Percentiles rank a stretch among this genome's conserved stretches.
Conservation (phyloP, 2,113 vertebrate genomes). For the Psophia crepitans region DNA sequence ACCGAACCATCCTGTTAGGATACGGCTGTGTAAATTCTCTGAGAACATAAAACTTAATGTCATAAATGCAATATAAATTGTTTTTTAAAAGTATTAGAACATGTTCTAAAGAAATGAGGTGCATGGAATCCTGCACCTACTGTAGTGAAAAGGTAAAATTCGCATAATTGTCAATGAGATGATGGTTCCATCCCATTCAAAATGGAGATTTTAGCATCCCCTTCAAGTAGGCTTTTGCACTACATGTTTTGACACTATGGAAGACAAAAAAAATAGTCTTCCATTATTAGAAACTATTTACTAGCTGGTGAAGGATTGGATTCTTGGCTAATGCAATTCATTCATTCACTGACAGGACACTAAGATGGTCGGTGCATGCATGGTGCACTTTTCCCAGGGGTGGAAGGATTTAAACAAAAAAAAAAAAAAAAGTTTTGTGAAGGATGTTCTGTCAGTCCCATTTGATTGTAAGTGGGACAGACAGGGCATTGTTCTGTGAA, state of each 20-base stretch:
- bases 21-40: not conserved
- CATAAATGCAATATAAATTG: not conserved
- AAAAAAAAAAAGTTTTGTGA: not conserved
- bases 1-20: not conserved
- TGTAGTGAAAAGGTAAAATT: not conserved
- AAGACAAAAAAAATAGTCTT: not conserved
- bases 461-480: not conserved
- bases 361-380: rapidly evolving
- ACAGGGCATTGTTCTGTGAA: not conserved
- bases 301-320: not conserved
- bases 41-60: not conserved
- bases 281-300: not conserved
- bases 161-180: not conserved
- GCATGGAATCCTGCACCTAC: not conserved
- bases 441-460: not conserved
- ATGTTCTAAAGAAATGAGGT: not conserved
- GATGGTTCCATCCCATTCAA: not conserved
- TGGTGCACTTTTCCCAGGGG: not conserved
- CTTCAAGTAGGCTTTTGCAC: not conserved
- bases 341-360: not conserved
- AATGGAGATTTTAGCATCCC: not conserved
- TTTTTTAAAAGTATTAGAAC: not conserved
- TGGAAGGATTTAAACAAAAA: no score
- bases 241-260: not conserved
- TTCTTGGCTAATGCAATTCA: not conserved